Evolutionary conservation across 2,113 vertebrate species (phyloP), one percentile per base, ranked within the genome.

Genomic region (Rhabdornis inornatus): DNA sequence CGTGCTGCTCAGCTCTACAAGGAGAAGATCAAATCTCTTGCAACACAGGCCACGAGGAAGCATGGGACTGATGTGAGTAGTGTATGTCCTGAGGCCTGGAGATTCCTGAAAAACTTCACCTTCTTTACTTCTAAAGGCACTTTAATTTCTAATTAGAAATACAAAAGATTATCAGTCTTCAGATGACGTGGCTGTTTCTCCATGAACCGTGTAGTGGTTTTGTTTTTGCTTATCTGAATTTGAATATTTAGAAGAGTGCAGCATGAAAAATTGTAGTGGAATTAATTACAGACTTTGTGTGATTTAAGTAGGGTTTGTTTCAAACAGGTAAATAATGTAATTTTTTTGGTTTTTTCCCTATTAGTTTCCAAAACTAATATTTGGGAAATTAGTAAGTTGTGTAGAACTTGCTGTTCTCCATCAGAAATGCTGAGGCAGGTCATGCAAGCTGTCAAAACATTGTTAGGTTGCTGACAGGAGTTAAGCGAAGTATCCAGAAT

Each of bases 21-120:
- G 64, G 99, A 99, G 90, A 99, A 98, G 90, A 96, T 99, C 71
- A 99, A 98, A 96, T 97, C 92, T 5, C 97, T 98, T 23, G 99
- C 99, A 12, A 96, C 98, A 0, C 98, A 99, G 50, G 99, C 99
- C 35, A 98, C 98, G 1, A 98, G 98, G 70, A 97, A 98, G 44
- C 98, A 99, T 1, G 99, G 99, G 90, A 99, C 99, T 5, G 99
- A 99, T 78, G 99, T 99, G 95, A 97, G 97, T 97, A 35, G 3
- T 4, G 22, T 9, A 12, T 22, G 49, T 52, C 45, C 21, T 49
- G 28, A 44, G 53, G 22, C 10, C 0, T n/a, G 61, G 17, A 52
- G 39, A 24, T 50, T 42, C 39, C 83, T 86, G 39, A 49, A 69
- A 68, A 79, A 4, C 31, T 19, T 69, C 27, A 7, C 52, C 5